Conservation (phyloP, 1,140 invertebrate genomes). For the Aphidius gifuensis region DNA sequence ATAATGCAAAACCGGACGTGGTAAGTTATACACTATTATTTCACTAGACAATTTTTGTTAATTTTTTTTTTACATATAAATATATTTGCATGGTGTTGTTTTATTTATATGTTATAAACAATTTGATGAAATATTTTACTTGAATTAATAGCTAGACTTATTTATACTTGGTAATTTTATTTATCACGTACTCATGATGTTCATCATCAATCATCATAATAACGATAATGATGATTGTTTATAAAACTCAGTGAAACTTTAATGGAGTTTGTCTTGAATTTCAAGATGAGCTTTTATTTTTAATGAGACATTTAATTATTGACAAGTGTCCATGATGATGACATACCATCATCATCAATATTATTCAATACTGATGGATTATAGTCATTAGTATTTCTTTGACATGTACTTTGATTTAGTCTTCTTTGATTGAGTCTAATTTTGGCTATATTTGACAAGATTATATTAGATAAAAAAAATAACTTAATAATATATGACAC, state of each 20-base stretch:
- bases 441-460: no score
- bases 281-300: slow-evolving; percentile 66
- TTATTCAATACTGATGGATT: slow-evolving; percentile 49
- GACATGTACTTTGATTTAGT: slow-evolving; percentile 61
- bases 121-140: slow-evolving; percentile 3
- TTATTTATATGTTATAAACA: background rate
- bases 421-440: slow-evolving; percentile 80
- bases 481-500: no score
- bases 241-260: no score
- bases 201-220: no score
- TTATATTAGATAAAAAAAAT: no score
- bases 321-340: slow-evolving; percentile 67
- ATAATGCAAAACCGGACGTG: slow-evolving; percentile 23
- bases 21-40: slow-evolving; percentile 14
- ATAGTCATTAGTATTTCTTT: slow-evolving; percentile 47
- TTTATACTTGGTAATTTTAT: no score
- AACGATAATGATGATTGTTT: no score
- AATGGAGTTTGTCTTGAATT: slow-evolving; percentile 69
- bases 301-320: slow-evolving; percentile 60
- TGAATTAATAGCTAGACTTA: background rate
- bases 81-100: background rate
- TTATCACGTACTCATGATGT: no score
- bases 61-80: background rate
- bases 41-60: slow-evolving; percentile 1
- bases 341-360: slow-evolving; percentile 67